phyloP scores from a whole-genome alignment of 2,113 vertebrate genomes.

The Orientallactaga bullata region DNA sequence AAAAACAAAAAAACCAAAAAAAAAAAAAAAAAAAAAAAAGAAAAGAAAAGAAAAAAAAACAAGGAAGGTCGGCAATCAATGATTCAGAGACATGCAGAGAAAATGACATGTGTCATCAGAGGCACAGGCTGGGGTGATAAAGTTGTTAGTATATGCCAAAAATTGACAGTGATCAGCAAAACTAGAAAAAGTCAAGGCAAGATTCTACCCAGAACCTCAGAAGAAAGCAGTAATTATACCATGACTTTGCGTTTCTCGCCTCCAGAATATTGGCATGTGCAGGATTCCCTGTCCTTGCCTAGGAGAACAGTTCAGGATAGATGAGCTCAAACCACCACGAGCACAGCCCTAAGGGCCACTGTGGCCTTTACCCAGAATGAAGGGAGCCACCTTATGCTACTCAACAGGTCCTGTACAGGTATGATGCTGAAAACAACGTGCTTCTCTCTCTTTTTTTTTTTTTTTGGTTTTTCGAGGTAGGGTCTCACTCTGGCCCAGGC shows the following conservation, averaged over 20 bases:
- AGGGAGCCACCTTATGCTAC: not conserved
- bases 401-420: not conserved
- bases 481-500: too few relatives aligned
- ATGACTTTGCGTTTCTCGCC: constrained; percentile 18
- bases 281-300: not conserved
- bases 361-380: constrained; percentile 19
- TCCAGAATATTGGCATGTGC: constrained; percentile 6
- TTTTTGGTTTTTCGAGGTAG: too few relatives aligned
- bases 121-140: not conserved
- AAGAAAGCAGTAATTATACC: constrained; percentile 10
- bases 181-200: not conserved
- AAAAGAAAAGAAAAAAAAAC: too few relatives aligned
- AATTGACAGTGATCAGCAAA: not conserved
- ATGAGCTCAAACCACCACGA: not conserved
- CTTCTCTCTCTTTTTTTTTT: constrained; percentile 49
- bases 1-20: too few relatives aligned
- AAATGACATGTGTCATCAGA: constrained; percentile 27
- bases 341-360: not conserved
- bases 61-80: constrained; percentile 39
- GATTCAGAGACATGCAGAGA: not conserved
- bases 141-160: not conserved
- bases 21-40: too few relatives aligned
- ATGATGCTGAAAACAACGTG: not conserved
- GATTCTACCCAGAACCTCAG: not conserved
- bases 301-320: not conserved